Base-by-base conservation (phyloP, 2,113 vertebrate genomes). In the Tachysurus vachellii region DNA sequence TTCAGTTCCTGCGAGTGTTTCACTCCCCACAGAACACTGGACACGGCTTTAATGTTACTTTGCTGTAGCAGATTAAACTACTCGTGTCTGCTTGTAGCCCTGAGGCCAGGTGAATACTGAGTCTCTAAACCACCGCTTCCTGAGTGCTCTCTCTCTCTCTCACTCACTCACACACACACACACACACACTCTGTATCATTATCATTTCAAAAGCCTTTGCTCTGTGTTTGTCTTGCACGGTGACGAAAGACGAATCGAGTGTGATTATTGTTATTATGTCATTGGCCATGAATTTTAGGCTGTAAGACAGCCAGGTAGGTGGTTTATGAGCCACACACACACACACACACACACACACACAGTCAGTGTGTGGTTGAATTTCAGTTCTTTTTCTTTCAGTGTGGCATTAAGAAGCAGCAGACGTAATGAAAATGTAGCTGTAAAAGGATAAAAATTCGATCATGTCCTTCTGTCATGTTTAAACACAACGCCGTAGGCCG, bases 271-370 rank as follows among this genome's bases (percentile, higher is more conserved):
- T 85, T 73, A 66, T 64, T 64, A 70, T 56, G 76, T 81, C 71
- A 86, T 79, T 86, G 47, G 42, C 57, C 17, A 73, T 80, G 66
- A 68, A 80, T 42, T 71, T 88, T 83, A 71, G 21, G 28, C n/a
- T 85, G 73, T 59, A 86, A 42, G 79, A 47, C 70, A 70, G 47
- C n/a, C 14, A 36, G 75, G 80, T 57, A 64, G 59, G 26, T 31
- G 42, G 53, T 36, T 80, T 81, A 53, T 28, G 31, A 2, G 70
- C 21, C 23, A 53, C 73, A 76, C 73, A 76, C 21, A 76, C 73
- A 76, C 76, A 79, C 47, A 56, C 75, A 76, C 50, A 79, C 75
- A 77, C 28, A 36, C 54, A 19, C 77, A 19, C 21, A 26, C 28
- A 44, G 28, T 26, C 2, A 61, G 84, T 62, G n/a, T 23, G 62